Conservation (phyloP, 2,113 vertebrate genomes). For the Maccullochella peelii region DNA sequence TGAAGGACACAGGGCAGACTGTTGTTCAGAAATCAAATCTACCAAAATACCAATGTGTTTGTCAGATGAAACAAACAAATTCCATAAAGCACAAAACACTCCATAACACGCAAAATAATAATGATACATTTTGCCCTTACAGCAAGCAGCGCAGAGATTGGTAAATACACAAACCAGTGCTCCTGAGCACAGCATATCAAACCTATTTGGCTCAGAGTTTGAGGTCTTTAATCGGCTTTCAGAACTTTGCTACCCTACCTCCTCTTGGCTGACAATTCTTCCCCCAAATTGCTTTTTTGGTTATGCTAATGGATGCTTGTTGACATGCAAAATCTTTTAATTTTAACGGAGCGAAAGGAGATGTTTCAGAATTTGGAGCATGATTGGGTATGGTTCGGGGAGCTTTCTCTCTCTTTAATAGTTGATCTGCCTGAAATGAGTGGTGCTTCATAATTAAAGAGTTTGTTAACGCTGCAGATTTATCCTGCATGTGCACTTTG, state of each 20-base stretch:
- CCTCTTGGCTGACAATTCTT: conserved; percentile 41
- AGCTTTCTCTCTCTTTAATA: conserved; percentile 16
- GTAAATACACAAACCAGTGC: conserved; percentile 60
- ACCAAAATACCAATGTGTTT: too few relatives aligned
- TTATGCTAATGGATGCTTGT: conserved; percentile 38
- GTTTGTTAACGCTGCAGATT: conserved; percentile 26
- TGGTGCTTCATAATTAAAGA: conserved; percentile 28
- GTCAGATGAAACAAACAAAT: too few relatives aligned
- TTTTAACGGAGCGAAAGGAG: conserved; percentile 27
- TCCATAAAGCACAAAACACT: too few relatives aligned
- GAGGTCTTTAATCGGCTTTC: conserved; percentile 54
- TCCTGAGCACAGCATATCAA: conserved; percentile 60
- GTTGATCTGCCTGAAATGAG: conserved; percentile 19
- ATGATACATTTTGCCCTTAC: too few relatives aligned
- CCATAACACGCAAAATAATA: too few relatives aligned
- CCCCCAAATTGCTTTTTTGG: conserved; percentile 19
- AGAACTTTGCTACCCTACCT: conserved; percentile 48
- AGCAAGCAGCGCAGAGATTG: conserved; percentile 57
- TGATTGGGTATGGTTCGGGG: conserved; percentile 11
- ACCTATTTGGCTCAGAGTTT: conserved; percentile 62
- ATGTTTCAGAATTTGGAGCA: conserved; percentile 15
- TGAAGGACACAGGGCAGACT: too few relatives aligned
- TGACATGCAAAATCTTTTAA: conserved; percentile 51
- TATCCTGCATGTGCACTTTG: conserved; percentile 33
- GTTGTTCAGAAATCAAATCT: too few relatives aligned